Evolutionary conservation across 2,888 invertebrate genomes (phyloP).

Genomic region (Caenorhabditis sinica): DNA sequence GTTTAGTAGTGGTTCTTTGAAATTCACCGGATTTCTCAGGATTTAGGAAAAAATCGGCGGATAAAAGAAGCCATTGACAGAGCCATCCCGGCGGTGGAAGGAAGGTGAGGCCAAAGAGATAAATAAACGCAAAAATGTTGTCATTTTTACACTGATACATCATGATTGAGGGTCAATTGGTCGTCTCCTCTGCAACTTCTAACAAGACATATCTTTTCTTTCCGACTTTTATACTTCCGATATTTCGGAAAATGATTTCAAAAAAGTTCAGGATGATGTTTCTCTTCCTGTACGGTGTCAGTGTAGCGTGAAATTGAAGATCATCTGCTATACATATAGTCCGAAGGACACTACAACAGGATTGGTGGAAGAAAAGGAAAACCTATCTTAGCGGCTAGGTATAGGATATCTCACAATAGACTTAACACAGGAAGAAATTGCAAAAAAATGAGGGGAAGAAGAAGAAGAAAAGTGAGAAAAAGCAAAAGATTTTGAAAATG

Average conservation of each 20-base stretch:
- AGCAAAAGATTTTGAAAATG: slow-evolving; percentile 15
- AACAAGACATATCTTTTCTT: neutral
- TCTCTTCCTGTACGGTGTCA: slow-evolving; percentile 37
- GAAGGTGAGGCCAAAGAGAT: slow-evolving; percentile 49
- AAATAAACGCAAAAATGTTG: slow-evolving; percentile 52
- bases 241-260: neutral
- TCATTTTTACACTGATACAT: slow-evolving; percentile 60
- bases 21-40: neutral
- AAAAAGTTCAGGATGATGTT: slow-evolving; percentile 22
- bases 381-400: slow-evolving; percentile 30
- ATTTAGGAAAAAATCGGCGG: neutral
- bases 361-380: slow-evolving; percentile 28
- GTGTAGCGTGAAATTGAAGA: slow-evolving; percentile 62
- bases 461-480: slow-evolving; percentile 1
- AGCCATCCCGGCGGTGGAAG: slow-evolving; percentile 26
- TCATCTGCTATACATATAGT: slow-evolving; percentile 39
- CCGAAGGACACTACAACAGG: slow-evolving; percentile 32
- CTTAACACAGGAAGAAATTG: slow-evolving; percentile 10
- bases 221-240: neutral
- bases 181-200: slow-evolving; percentile 5
- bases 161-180: slow-evolving; percentile 59
- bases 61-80: slow-evolving; percentile 44
- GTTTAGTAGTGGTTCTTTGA: slow-evolving; percentile 1
- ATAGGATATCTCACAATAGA: slow-evolving; percentile 46
- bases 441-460: neutral